Evolutionary conservation across 2,888 invertebrate genomes (phyloP), one percentile per base, ranked within the genome.

Genomic region (Torymus tubicola): DNA sequence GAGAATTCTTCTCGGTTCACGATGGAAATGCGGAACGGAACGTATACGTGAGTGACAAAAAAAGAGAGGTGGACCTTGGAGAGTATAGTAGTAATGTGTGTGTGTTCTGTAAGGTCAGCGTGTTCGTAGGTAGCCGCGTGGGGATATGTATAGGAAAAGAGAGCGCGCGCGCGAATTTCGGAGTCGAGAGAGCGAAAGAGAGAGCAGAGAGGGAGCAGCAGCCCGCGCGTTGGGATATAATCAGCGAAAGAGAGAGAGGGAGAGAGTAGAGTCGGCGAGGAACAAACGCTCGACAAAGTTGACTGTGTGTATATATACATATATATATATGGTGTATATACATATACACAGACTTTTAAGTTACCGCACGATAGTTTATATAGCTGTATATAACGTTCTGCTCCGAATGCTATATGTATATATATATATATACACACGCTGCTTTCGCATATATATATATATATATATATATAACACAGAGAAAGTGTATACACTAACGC

Each of bases 61-160:
- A 8, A 31, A 24, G 14, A n/a, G 10, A 11, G 63, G 63, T 31
- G 53, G 64, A 73, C 69, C 70, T 70, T 57, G 70, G 18, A 61
- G 71, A 71, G 21, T 52, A 61, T 52, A n/a, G 52, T 31, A 42
- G 14, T n/a, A n/a, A n/a, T n/a, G n/a, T 0, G 21, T 21, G 21
- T 18, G 61, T 21, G 71, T 53, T 72, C 50, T 13, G 31, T 52
- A 53, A 42, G 50, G 42, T 57, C 58, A 42, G 12, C 58, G 21
- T 31, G 8, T 72, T 18, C n/a, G 57, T 53, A 21, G 18, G 31
- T 31, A 31, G 31, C 4, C 8, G 31, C 50, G 31, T 8, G 53
- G 64, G 14, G 63, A 52, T 50, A 52, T 14, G 52, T 14, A 61
- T 13, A 52, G 58, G 61, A 16, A 60, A 14, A 55, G 10, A 68